Conservation (phyloP, 2,888 invertebrate species). For the Mellilla xanthometata region DNA sequence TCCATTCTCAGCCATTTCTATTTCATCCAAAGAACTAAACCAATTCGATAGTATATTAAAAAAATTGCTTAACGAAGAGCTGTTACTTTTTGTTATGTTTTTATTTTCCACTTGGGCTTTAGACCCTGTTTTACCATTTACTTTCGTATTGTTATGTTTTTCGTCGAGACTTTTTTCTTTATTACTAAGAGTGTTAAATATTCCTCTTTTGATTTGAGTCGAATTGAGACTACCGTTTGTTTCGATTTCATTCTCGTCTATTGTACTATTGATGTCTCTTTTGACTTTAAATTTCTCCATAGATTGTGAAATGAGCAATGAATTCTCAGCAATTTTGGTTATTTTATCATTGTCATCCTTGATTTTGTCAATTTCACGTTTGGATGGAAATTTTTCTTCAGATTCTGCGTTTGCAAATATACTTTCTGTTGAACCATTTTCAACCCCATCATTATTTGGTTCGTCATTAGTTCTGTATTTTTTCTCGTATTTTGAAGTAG, state of each 20-base stretch:
- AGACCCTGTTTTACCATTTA: neutral
- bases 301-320: no score
- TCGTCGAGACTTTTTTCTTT: neutral
- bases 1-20: slow-evolving; percentile 5
- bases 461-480: neutral
- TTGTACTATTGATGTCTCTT: no score
- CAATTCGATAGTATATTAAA: slow-evolving; percentile 47
- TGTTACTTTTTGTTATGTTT: slow-evolving; percentile 13
- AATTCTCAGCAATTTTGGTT: no score
- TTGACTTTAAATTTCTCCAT: no score
- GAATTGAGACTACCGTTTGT: no score
- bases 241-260: neutral
- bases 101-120: neutral
- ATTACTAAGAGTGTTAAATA: neutral
- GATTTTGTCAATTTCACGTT: no score
- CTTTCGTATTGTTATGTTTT: neutral
- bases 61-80: slow-evolving; percentile 38
- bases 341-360: no score
- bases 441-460: neutral
- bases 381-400: no score
- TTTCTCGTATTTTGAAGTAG: neutral
- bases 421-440: no score
- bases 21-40: slow-evolving; percentile 45
- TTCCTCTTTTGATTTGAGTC: neutral
- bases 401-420: no score